A percentile compares a stretch with the other conserved stretches of the same genome.
These are phyloP conservation scores for Leptoteleia sp. DNA, from an alignment of 1,140 invertebrate species.

Conservation along the genomic window DNA sequence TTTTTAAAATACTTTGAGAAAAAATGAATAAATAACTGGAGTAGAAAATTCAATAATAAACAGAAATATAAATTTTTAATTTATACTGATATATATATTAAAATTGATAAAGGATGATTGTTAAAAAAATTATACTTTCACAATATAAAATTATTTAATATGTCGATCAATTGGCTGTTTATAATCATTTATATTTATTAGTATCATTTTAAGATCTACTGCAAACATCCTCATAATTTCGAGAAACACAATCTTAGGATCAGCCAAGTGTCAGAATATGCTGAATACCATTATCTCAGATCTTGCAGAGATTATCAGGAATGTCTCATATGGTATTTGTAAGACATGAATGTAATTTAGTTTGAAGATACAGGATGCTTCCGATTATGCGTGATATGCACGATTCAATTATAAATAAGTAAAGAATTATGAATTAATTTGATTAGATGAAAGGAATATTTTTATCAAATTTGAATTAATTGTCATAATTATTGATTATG, in stretches of 20 bases:
- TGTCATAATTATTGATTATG: too few relatives aligned
- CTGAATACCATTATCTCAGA: conserved; percentile 49
- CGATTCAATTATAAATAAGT: conserved; percentile 1
- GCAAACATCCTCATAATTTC: conserved; percentile 12
- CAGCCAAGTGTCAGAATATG: conserved; percentile 39
- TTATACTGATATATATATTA: too few relatives aligned
- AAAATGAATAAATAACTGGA: too few relatives aligned
- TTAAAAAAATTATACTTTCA: too few relatives aligned
- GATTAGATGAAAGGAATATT: conserved; percentile 7
- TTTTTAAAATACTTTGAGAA: too few relatives aligned
- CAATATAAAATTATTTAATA: too few relatives aligned
- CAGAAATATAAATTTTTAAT: too few relatives aligned
- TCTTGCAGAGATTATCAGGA: conserved; percentile 45
- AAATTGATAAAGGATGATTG: too few relatives aligned
- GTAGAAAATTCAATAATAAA: too few relatives aligned
- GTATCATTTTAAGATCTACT: not conserved
- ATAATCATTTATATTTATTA: too few relatives aligned
- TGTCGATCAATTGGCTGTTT: too few relatives aligned
- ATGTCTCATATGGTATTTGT: conserved; percentile 47
- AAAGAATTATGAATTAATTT: conserved; percentile 13
- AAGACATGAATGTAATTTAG: conserved; percentile 56
- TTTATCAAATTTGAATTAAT: too few relatives aligned
- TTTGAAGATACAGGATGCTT: conserved; percentile 33
- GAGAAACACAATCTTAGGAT: conserved; percentile 29
- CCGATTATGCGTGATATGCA: conserved; percentile 5